Percentiles rank a stretch among this genome's conserved stretches.
Conservation (phyloP, 2,888 invertebrate genomes). For the Agelastica alni region DNA sequence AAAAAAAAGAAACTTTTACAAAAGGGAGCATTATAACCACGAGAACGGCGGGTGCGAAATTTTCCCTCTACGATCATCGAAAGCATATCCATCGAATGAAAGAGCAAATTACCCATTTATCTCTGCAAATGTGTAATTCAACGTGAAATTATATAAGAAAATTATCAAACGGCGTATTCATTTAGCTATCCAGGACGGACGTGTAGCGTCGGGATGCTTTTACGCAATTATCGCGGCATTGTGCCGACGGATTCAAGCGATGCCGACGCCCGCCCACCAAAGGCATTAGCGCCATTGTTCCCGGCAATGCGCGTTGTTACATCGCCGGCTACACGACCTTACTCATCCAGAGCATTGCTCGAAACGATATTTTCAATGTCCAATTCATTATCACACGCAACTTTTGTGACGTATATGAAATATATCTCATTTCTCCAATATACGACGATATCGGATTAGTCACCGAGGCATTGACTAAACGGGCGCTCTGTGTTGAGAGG, state of each 20-base stretch:
- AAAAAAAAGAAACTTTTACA: not conserved
- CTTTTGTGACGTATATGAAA: too few relatives aligned
- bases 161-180: constrained; percentile 28
- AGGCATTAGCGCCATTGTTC: constrained; percentile 32
- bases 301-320: constrained; percentile 15
- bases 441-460: too few relatives aligned
- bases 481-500: too few relatives aligned
- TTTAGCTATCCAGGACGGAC: constrained; percentile 24
- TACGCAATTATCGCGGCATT: constrained; percentile 24
- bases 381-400: not conserved
- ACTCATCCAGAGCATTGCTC: constrained; percentile 2
- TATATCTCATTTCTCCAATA: too few relatives aligned
- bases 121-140: constrained; percentile 29
- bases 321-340: constrained; percentile 9
- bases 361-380: constrained; percentile 1
- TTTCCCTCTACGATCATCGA: constrained; percentile 12
- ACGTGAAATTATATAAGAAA: constrained; percentile 33
- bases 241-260: constrained; percentile 20
- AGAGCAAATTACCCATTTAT: constrained; percentile 25
- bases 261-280: constrained; percentile 24
- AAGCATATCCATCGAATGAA: constrained; percentile 2
- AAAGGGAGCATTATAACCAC: not conserved
- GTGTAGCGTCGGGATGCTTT: constrained; percentile 21
- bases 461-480: too few relatives aligned
- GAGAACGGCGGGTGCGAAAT: constrained; percentile 2